Percentiles rank a stretch among this genome's conserved stretches.
phyloP scores from a whole-genome alignment of 2,797 vertebrate species.

The Tapirus indicus region DNA sequence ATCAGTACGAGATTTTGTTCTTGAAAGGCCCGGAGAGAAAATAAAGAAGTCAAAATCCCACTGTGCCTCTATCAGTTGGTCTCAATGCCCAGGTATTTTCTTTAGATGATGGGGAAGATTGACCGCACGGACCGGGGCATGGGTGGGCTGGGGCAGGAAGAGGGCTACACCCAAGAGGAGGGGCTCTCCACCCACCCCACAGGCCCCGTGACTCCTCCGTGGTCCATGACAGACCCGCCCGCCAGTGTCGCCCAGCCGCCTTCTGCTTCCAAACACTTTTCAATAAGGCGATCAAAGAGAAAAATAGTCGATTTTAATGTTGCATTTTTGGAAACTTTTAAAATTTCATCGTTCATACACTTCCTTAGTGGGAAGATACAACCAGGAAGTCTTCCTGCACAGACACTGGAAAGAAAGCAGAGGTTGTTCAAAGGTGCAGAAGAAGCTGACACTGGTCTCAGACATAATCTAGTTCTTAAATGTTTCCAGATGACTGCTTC shows the following conservation, averaged over 20 bases:
- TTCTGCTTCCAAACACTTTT: constrained; percentile 34
- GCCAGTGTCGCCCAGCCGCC: not conserved
- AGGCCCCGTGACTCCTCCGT: not conserved
- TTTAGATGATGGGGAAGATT: not conserved
- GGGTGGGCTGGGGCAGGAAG: not conserved
- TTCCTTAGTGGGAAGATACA: not conserved
- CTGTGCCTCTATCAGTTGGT: not conserved
- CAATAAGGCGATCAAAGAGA: not conserved
- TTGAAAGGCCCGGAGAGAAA: not conserved
- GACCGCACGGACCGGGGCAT: accelerated
- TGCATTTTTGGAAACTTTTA: not conserved
- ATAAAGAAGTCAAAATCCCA: not conserved
- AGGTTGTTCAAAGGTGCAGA: not conserved
- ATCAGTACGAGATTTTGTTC: not conserved
- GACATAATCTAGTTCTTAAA: not conserved
- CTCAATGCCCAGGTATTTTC: not conserved
- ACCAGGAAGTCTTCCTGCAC: not conserved
- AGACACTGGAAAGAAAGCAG: not conserved
- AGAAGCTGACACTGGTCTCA: not conserved
- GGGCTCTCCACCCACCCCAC: accelerated
- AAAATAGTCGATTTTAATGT: not conserved
- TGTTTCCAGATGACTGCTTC: not conserved
- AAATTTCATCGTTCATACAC: not conserved
- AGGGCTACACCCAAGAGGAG: not conserved
- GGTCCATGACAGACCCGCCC: not conserved